A percentile compares a stretch with the other conserved stretches of the same genome.
Conservation (phyloP, 2,888 invertebrate species). For the Theretra japonica region DNA sequence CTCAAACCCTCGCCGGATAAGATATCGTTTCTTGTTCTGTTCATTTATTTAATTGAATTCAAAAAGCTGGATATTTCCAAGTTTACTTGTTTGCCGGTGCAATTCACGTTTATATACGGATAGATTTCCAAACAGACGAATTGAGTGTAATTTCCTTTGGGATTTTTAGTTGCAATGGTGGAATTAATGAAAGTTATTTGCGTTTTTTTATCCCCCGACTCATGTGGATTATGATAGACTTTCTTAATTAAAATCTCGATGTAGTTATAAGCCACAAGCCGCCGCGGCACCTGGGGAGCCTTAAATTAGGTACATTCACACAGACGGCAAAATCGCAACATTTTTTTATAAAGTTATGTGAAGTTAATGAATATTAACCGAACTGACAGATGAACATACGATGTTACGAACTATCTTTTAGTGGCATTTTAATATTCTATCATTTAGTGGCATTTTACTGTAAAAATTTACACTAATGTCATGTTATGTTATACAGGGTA, state of each 20-base stretch:
- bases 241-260: conserved; percentile 78
- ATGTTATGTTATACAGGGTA: no score
- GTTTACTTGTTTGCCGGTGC: conserved; percentile 2
- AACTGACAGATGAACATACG: not conserved
- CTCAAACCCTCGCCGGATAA: conserved; percentile 46
- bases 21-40: conserved; percentile 47
- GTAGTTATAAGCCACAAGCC: conserved; percentile 71
- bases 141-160: conserved; percentile 33
- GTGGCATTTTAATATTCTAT: not conserved
- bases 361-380: not conserved
- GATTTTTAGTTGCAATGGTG: conserved; percentile 31
- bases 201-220: conserved; percentile 46
- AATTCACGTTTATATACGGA: conserved; percentile 12
- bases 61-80: conserved; percentile 26
- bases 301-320: conserved; percentile 62
- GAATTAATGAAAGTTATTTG: conserved; percentile 34
- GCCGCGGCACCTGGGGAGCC: conserved; percentile 71
- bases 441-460: no score
- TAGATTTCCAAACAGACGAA: conserved; percentile 31
- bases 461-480: no score
- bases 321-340: conserved; percentile 34
- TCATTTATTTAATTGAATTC: conserved; percentile 44
- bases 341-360: not conserved
- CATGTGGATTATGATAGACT: conserved; percentile 66
- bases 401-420: not conserved